phyloP scores from a whole-genome alignment of 2,888 invertebrate genomes.

The Rhyacophila evoluta region DNA sequence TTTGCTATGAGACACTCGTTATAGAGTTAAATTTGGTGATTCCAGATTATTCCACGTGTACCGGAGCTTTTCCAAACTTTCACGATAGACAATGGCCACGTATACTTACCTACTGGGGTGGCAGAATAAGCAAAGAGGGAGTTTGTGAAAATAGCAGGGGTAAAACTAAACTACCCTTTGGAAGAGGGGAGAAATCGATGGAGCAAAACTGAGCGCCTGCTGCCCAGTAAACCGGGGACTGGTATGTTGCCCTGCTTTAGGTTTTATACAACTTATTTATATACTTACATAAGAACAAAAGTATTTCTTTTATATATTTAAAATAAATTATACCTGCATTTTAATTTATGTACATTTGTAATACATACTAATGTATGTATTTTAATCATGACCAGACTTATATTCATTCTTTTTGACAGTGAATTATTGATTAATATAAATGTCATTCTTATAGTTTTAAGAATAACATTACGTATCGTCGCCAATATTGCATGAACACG shows the following conservation, averaged over 20 bases:
- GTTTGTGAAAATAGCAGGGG: conserved; percentile 7
- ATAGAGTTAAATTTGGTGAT: neutral
- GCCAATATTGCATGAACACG: too few species aligned
- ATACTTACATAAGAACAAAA: too few species aligned
- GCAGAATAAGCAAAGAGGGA: neutral
- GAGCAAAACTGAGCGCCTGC: conserved; percentile 27
- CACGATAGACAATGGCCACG: neutral
- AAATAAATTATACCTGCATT: too few species aligned
- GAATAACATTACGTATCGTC: too few species aligned
- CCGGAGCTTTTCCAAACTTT: neutral
- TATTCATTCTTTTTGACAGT: too few species aligned
- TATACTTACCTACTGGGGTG: neutral
- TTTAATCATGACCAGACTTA: too few species aligned
- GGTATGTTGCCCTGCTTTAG: neutral
- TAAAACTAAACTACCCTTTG: conserved; percentile 1
- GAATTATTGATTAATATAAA: too few species aligned
- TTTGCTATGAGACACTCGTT: neutral
- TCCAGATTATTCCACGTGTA: conserved; percentile 12
- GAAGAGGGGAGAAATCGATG: conserved; percentile 35
- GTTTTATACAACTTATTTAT: neutral
- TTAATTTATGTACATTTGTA: too few species aligned
- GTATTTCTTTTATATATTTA: too few species aligned
- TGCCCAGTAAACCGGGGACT: conserved; percentile 15
- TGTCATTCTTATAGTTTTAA: too few species aligned
- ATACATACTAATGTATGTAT: too few species aligned